Base-by-base conservation (phyloP, 2,888 invertebrate genomes). In the Allygus modestus region DNA sequence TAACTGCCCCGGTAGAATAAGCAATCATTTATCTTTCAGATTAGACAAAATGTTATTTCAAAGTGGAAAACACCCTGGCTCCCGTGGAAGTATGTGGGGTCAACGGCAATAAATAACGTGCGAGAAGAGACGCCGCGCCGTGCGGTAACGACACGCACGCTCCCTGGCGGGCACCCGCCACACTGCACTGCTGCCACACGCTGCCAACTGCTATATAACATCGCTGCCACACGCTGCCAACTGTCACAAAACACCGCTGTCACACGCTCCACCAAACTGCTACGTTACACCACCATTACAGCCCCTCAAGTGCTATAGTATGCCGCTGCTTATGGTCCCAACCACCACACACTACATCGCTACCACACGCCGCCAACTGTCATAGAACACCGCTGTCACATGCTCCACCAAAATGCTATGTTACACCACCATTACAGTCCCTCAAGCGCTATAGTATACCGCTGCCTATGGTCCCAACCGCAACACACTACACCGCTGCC, bases 41-140 rank as follows among this genome's bases (percentile, higher is more conserved):
- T 28, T 65, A 28, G 65, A 65, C 65, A 65, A 65, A n/a, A 65
- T 54, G 54, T 2, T 46, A 17, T 58, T 58, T 58, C 58, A 58
- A 58, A 23, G 23, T 58, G 23, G 65, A 0, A 65, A 65, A 65
- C 65, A 31, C 65, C 15, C 17, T 15, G 28, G 65, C 65, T 65
- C 65, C 65, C 20, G 65, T 65, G 28, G 31, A 65, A 65, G 9
- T 65, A 65, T 65, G 65, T 28, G 65, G 31, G 65, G 65, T 65
- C 65, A 65, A 65, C 26, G 65, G 65, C 20, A 65, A 65, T 65
- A 65, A 65, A 65, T 65, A 28, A 65, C 65, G 15, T 23, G 23
- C 54, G 23, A 20, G 20, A 46, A 23, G 5, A 28, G 65, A 12
- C 26, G 58, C 9, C 23, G 65, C 65, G 65, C 12, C 28, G 28